Evolutionary conservation across 2,888 invertebrate genomes (phyloP).

Genomic region (Hecatera dysodea): DNA sequence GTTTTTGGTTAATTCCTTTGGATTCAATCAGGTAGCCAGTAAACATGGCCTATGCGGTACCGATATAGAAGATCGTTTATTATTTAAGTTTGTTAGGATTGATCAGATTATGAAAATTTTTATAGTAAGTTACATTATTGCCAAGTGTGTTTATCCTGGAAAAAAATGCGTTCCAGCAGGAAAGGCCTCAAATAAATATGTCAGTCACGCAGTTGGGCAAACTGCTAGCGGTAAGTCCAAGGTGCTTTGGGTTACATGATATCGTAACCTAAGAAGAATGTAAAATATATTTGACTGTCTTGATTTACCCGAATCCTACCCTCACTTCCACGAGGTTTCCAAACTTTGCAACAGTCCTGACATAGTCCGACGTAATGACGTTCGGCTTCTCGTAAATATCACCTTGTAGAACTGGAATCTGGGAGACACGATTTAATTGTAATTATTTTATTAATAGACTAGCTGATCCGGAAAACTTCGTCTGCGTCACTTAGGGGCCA

Average conservation of each 20-base stretch:
- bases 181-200: background rate
- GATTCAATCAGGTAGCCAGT: too few species aligned
- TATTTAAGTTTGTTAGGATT: too few species aligned
- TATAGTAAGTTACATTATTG: background rate
- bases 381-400: slow-evolving; percentile 88
- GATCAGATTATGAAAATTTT: background rate
- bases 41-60: too few species aligned
- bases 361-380: slow-evolving; percentile 90
- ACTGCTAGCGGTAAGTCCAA: too few species aligned
- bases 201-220: background rate
- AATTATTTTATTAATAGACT: too few species aligned
- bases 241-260: background rate
- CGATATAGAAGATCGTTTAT: too few species aligned
- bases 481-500: too few species aligned
- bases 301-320: slow-evolving; percentile 79
- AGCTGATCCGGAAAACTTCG: too few species aligned
- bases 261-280: background rate
- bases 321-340: slow-evolving; percentile 91
- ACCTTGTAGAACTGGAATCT: slow-evolving; percentile 84
- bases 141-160: background rate
- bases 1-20: background rate
- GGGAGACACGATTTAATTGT: background rate
- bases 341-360: slow-evolving; percentile 89
- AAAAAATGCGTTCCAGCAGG: background rate
- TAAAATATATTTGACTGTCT: background rate